phyloP scores from a whole-genome alignment of 2,888 invertebrate species.

The Listrodromus nycthemerus region DNA sequence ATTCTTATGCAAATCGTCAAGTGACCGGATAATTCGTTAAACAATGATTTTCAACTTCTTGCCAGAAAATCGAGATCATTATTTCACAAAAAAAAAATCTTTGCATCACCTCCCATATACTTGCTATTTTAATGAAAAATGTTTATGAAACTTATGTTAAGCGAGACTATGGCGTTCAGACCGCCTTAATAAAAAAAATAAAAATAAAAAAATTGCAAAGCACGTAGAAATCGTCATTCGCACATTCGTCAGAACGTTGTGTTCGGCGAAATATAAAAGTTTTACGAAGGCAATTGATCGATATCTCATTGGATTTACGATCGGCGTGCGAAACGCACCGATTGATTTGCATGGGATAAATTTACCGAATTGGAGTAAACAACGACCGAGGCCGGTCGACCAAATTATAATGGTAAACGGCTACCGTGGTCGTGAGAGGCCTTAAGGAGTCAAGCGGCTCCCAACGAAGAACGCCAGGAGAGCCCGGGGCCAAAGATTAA shows the following conservation, averaged over 20 bases:
- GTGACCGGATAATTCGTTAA: too few relatives aligned
- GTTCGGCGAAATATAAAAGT: not conserved
- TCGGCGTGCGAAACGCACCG: conserved; percentile 24
- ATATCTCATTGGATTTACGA: conserved; percentile 42
- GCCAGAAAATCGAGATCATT: not conserved
- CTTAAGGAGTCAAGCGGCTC: not conserved
- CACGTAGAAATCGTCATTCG: not conserved
- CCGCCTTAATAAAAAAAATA: not conserved
- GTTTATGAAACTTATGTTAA: too few relatives aligned
- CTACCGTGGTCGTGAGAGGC: conserved; percentile 36
- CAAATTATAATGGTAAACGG: conserved; percentile 54
- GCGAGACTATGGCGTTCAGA: not conserved
- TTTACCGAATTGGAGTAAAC: conserved; percentile 13
- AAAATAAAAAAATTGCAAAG: not conserved
- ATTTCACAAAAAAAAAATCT: too few relatives aligned
- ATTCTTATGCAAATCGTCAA: too few relatives aligned
- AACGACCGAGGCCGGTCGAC: conserved; percentile 50
- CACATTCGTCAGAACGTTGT: not conserved
- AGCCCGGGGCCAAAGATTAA: conserved; percentile 31
- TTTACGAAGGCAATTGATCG: conserved; percentile 5
- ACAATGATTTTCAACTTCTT: not conserved
- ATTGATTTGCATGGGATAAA: conserved; percentile 47
- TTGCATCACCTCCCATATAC: too few relatives aligned
- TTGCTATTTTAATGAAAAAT: too few relatives aligned
- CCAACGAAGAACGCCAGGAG: conserved; percentile 11